Evolutionary conservation across 2,113 vertebrate genomes (phyloP).

Genomic region (Brachyhypopomus occidentalis): DNA sequence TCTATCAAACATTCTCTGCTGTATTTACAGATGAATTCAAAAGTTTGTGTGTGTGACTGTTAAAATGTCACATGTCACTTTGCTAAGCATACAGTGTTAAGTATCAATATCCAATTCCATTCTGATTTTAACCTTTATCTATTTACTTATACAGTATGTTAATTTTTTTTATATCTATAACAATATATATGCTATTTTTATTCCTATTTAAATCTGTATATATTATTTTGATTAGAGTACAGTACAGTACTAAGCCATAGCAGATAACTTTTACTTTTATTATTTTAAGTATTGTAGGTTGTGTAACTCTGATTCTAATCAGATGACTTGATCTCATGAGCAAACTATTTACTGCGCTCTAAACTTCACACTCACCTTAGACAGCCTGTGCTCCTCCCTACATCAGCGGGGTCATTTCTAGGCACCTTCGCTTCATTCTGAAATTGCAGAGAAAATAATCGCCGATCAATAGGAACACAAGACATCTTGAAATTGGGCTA

Average conservation of each 20-base stretch:
- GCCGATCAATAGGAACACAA: constrained; percentile 36
- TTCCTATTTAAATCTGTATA: constrained; percentile 3
- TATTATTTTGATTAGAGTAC: not conserved
- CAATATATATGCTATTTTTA: not conserved
- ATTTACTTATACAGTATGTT: too few relatives aligned
- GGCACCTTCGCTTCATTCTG: not conserved
- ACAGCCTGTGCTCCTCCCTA: not conserved
- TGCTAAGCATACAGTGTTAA: too few relatives aligned
- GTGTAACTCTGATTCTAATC: too few relatives aligned
- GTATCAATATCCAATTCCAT: too few relatives aligned
- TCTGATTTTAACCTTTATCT: too few relatives aligned
- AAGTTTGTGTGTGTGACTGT: too few relatives aligned
- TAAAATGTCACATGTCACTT: too few relatives aligned
- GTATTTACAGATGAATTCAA: too few relatives aligned
- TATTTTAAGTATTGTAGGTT: not conserved
- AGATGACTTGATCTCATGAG: too few relatives aligned
- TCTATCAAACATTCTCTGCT: too few relatives aligned
- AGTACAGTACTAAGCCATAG: not conserved
- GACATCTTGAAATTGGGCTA: constrained; percentile 39
- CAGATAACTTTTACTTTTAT: constrained; percentile 2
- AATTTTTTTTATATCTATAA: too few relatives aligned
- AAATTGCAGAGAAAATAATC: constrained; percentile 26
- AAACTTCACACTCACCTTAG: not conserved
- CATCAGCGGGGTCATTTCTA: not conserved
- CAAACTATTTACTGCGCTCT: too few relatives aligned